Base-by-base conservation (phyloP, 2,113 vertebrate genomes). In the Hypanus sabinus region DNA sequence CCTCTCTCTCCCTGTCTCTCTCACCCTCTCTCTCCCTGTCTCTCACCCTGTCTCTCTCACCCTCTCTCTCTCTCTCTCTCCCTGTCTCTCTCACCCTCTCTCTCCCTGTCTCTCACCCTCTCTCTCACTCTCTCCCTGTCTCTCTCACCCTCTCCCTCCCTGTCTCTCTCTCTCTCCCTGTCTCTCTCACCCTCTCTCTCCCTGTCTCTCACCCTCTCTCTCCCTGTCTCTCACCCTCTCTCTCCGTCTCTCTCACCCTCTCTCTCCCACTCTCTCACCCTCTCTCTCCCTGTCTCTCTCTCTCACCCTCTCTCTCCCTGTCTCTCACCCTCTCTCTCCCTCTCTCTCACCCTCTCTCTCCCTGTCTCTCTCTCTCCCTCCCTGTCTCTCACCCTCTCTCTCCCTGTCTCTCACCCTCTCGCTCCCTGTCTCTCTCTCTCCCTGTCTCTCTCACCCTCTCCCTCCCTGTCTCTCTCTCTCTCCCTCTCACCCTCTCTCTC, bases 101-200 rank as follows among this genome's bases (percentile, higher is more conserved):
- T 14, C 70, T 95, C 97, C n/a, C n/a, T n/a, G n/a, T n/a, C n/a
- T 96, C 96, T 94, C 90, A 80, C 94, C 95, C 94, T 77, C 57
- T 0, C 83, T 95, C 55, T 83, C n/a, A n/a, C n/a, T n/a, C n/a
- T n/a, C n/a, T n/a, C 79, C 27, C 62, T 70, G 73, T 90, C 46
- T 38, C 65, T 75, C 14, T 68, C 5, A 20, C 27, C 57, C 90
- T 46, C 18, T 2, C 18, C 20, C 0, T 46, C 68, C 73, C 81
- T 46, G 24, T 60, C n/a, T 55, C 94, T 27, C 22, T 4, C 18
- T 24, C 18, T 22, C 71, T 3, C 2, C 46, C 46, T 3, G 2
- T n/a, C n/a, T 3, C 46, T 46, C 20, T 2, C 20, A 6, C 20
- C 20, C 71, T 2, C 16, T 24, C 71, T 5, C 18, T 20, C 71